Percentiles rank a stretch among this genome's conserved stretches.
Evolutionary conservation across 2,797 vertebrate genomes (phyloP).

Genomic region (Pangasius macronema): DNA sequence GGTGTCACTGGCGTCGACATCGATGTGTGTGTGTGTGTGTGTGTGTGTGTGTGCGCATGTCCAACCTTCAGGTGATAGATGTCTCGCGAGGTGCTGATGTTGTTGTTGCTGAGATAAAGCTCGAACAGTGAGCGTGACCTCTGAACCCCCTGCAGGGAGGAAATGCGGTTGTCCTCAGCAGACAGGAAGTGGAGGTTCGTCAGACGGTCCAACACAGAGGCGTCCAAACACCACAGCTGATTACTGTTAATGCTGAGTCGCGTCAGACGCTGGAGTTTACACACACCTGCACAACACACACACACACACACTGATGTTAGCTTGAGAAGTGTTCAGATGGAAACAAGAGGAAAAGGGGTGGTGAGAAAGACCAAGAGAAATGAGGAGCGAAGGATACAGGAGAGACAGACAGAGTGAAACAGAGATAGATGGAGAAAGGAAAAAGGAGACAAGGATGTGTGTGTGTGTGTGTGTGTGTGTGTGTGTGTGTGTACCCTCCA

Average conservation of each 20-base stretch:
- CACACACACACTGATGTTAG: slow-evolving; percentile 16
- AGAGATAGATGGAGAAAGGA: not conserved
- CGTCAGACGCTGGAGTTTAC: slow-evolving; percentile 75
- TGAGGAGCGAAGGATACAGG: not conserved
- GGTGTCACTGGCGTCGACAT: not conserved
- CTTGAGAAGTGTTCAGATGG: not conserved
- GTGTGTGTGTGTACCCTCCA: slow-evolving; percentile 71
- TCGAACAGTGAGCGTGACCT: slow-evolving; percentile 77
- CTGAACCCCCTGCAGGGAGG: slow-evolving; percentile 78
- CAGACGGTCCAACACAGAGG: slow-evolving; percentile 74
- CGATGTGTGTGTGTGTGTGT: not conserved
- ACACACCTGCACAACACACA: slow-evolving; percentile 69
- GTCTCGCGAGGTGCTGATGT: slow-evolving; percentile 79
- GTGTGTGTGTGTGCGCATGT: not conserved
- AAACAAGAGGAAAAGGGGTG: not conserved
- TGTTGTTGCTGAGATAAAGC: slow-evolving; percentile 83
- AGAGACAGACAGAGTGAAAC: not conserved
- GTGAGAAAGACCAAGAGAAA: not conserved
- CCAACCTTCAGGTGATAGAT: slow-evolving; percentile 83
- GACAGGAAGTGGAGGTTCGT: slow-evolving; percentile 82
- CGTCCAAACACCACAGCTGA: slow-evolving; percentile 75
- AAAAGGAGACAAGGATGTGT: not conserved
- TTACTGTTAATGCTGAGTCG: slow-evolving; percentile 83
- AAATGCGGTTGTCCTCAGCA: slow-evolving; percentile 82
- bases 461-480: not conserved